Conservation (phyloP, 2,888 invertebrate genomes). For the Apotomis turbidana region DNA sequence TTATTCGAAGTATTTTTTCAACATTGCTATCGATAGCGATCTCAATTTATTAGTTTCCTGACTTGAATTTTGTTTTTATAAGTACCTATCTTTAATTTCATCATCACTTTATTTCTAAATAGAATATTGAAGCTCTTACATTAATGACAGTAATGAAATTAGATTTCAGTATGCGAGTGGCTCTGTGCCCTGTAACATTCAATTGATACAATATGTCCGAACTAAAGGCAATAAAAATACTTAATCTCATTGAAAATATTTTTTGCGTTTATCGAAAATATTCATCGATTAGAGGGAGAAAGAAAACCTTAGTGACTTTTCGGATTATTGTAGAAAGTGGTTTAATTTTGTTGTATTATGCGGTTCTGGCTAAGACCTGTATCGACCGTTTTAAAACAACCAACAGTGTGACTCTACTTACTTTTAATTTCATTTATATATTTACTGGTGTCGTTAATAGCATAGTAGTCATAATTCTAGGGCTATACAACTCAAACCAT, state of each 20-base stretch:
- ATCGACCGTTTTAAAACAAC: background rate
- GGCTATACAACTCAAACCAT: background rate
- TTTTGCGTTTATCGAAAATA: constrained; percentile 14
- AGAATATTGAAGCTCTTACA: no score
- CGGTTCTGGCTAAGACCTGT: background rate
- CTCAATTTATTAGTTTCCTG: no score
- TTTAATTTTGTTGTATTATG: background rate
- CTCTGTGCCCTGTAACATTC: background rate
- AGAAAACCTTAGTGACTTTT: background rate
- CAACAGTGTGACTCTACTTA: background rate
- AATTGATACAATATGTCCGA: background rate
- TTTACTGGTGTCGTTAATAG: background rate
- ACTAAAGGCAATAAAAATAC: constrained; percentile 1
- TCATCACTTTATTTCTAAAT: no score
- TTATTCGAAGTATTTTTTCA: no score
- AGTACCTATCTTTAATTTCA: no score
- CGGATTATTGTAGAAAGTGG: background rate
- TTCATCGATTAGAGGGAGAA: background rate
- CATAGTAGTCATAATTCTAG: background rate
- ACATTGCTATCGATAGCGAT: no score
- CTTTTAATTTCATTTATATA: background rate
- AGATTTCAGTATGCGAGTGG: background rate
- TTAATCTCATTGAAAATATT: constrained; percentile 1
- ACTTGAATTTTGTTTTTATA: no score
- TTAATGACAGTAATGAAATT: background rate